Conservation (phyloP, 2,797 vertebrate species). For the Diceros bicornis region DNA sequence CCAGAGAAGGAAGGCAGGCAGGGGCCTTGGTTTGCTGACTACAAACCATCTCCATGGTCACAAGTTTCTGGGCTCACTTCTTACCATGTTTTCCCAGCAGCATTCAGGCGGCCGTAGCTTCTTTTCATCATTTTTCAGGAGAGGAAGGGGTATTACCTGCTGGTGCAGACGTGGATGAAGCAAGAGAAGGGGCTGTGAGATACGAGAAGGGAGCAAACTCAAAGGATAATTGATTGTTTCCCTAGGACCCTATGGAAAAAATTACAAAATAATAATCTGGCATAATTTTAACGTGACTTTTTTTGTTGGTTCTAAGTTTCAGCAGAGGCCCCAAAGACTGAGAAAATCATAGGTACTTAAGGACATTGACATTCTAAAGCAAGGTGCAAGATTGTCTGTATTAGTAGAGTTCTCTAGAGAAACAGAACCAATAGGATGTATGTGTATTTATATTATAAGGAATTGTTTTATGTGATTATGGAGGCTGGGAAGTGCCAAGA, state of each 20-base stretch:
- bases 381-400: not conserved
- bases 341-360: not conserved
- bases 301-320: constrained; percentile 21
- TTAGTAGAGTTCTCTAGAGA: not conserved
- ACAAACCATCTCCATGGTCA: constrained; percentile 75
- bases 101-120: not conserved
- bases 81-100: constrained; percentile 38
- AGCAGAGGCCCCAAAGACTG: not conserved
- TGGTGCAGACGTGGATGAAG: not conserved
- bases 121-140: constrained; percentile 19
- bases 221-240: not conserved
- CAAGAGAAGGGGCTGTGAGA: not conserved
- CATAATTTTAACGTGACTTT: constrained; percentile 22
- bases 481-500: not conserved
- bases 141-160: constrained; percentile 3
- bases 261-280: not conserved
- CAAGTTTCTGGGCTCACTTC: constrained; percentile 12
- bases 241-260: not conserved
- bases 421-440: not conserved
- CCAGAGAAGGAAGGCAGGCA: constrained; percentile 68
- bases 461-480: not conserved
- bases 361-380: constrained; percentile 25
- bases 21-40: constrained; percentile 73
- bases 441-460: not conserved
- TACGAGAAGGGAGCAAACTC: not conserved